Evolutionary conservation across 1,140 invertebrate genomes (phyloP).

Genomic region (Aplysia californica): DNA sequence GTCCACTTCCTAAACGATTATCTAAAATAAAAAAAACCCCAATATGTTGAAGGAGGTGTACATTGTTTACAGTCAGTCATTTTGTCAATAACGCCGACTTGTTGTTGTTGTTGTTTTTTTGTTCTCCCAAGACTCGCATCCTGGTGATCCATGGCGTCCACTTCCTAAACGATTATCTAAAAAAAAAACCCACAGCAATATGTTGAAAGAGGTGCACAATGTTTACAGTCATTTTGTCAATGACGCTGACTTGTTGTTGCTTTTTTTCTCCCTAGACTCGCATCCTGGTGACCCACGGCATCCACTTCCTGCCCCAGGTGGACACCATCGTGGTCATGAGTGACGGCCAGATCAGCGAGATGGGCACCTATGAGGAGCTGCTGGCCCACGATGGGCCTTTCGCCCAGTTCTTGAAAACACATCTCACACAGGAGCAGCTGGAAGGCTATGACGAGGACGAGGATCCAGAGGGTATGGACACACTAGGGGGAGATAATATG

Average conservation of each 20-base stretch:
- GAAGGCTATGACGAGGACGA: constrained; percentile 38
- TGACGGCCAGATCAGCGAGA: constrained; percentile 60
- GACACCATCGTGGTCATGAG: constrained; percentile 64
- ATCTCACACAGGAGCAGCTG: constrained; percentile 37
- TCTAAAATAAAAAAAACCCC: too few species aligned
- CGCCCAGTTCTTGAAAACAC: constrained; percentile 51
- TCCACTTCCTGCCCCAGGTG: constrained; percentile 63
- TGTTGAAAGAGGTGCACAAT: background rate
- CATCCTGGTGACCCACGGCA: constrained; percentile 65
- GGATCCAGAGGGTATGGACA: constrained; percentile 44
- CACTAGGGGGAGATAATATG: background rate
- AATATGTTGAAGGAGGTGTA: too few species aligned
- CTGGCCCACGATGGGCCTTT: constrained; percentile 58
- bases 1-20: too few species aligned
- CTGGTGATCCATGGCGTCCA: constrained; percentile 66
- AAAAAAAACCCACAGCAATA: background rate
- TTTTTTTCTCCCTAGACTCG: too few species aligned
- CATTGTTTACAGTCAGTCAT: too few species aligned
- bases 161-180: too few species aligned
- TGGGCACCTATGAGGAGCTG: constrained; percentile 62
- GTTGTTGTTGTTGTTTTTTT: too few species aligned
- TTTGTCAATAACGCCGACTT: too few species aligned
- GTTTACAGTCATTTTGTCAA: background rate
- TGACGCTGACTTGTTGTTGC: too few species aligned
- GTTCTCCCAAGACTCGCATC: constrained; percentile 50